Conservation (phyloP, 30 jellyfish, hydroid and myxozoan genomes). For the Aurelia sp. region DNA sequence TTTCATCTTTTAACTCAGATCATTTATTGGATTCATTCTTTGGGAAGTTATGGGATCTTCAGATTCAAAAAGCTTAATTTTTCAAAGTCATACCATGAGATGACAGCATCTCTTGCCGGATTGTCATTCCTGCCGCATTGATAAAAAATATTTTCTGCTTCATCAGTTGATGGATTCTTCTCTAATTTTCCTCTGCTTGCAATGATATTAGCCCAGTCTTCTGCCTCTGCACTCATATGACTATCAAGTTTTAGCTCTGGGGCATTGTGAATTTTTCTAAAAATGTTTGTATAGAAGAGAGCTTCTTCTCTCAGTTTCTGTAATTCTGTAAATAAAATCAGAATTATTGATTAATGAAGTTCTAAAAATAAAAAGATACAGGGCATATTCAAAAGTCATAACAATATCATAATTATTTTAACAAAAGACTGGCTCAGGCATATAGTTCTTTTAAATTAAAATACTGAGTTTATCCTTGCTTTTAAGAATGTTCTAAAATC, state of each 20-base stretch:
- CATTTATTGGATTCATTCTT: too few relatives aligned
- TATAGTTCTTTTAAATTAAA: too few relatives aligned
- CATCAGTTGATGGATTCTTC: conserved; percentile 49
- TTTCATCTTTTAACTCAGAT: too few relatives aligned
- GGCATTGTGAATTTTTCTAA: conserved; percentile 60
- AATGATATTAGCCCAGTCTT: conserved; percentile 72
- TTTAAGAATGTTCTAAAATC: too few relatives aligned
- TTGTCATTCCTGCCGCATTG: conserved; percentile 57
- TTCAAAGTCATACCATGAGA: conserved; percentile 35
- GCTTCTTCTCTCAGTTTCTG: conserved; percentile 50
- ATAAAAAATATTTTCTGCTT: conserved; percentile 61
- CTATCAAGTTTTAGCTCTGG: conserved; percentile 63
- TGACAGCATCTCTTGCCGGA: conserved; percentile 67
- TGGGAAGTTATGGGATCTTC: too few relatives aligned
- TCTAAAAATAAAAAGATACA: too few relatives aligned
- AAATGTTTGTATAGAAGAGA: conserved; percentile 44
- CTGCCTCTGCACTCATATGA: conserved; percentile 77
- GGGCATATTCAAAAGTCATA: too few relatives aligned
- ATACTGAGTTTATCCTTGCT: too few relatives aligned
- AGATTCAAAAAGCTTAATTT: too few relatives aligned
- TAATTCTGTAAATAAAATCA: conserved; percentile 50
- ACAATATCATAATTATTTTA: too few relatives aligned
- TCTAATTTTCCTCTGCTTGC: conserved; percentile 81
- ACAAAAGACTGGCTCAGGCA: too few relatives aligned
- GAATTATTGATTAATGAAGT: too few relatives aligned